Conservation (phyloP, 2,113 vertebrate genomes). For the Polypterus senegalus region DNA sequence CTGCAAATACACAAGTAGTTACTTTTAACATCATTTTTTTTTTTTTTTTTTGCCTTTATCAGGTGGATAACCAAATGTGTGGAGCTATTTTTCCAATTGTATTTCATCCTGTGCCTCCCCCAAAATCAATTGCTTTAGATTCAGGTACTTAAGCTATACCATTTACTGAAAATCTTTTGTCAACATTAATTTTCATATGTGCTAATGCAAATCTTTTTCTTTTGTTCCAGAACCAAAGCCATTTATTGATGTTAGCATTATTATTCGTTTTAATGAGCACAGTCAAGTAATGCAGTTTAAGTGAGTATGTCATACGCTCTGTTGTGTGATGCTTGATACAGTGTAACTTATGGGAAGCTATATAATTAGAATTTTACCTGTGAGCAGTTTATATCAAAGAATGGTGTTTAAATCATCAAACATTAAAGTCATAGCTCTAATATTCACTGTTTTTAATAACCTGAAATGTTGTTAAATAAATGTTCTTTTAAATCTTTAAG, state of each 20-base stretch:
- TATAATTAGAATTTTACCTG: too few relatives aligned
- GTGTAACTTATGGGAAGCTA: too few relatives aligned
- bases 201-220: slow-evolving; percentile 6
- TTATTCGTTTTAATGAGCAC: slow-evolving; percentile 88
- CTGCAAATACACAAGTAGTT: too few relatives aligned
- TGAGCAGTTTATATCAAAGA: too few relatives aligned
- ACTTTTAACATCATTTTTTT: slow-evolving; percentile 1
- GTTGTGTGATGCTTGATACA: too few relatives aligned
- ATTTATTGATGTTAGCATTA: slow-evolving; percentile 86
- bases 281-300: slow-evolving; percentile 91
- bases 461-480: too few relatives aligned
- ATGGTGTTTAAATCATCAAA: too few relatives aligned
- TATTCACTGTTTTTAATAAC: too few relatives aligned
- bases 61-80: slow-evolving; percentile 90
- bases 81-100: slow-evolving; percentile 86
- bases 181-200: neutral
- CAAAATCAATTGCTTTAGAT: slow-evolving; percentile 86
- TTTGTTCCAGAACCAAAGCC: slow-evolving; percentile 76
- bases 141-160: slow-evolving; percentile 54
- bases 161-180: neutral
- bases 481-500: slow-evolving; percentile 34
- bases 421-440: too few relatives aligned
- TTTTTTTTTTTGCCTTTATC: slow-evolving; percentile 7
- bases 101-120: slow-evolving; percentile 90
- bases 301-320: slow-evolving; percentile 49